Evolutionary conservation across 2,888 invertebrate genomes (phyloP).

Genomic region (Odontocerum albicorne): DNA sequence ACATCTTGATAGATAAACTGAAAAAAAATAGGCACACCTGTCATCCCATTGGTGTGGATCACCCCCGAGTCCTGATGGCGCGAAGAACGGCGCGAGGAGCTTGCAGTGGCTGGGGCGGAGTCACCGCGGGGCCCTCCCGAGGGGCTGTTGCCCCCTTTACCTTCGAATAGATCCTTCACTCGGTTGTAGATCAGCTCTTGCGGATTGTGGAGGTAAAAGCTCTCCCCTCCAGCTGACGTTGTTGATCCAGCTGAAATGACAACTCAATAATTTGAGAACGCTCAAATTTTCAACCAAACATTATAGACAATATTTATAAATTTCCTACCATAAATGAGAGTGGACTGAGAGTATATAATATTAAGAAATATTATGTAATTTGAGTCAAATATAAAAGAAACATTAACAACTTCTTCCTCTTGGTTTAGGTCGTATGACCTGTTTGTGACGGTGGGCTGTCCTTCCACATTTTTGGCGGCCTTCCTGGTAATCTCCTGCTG

Average conservation of each 20-base stretch:
- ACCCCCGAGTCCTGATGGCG: slow-evolving; percentile 44
- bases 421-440: too few species aligned
- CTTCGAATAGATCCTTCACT: slow-evolving; percentile 80
- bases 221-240: slow-evolving; percentile 62
- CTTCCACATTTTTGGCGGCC: too few species aligned
- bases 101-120: slow-evolving; percentile 8
- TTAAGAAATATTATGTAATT: too few species aligned
- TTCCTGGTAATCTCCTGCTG: too few species aligned
- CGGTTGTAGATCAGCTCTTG: slow-evolving; percentile 81
- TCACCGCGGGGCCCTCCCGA: slow-evolving; percentile 5
- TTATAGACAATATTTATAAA: too few species aligned
- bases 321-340: too few species aligned
- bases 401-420: too few species aligned
- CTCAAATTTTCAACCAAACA: too few species aligned
- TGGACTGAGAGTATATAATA: too few species aligned
- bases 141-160: slow-evolving; percentile 39
- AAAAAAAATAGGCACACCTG: slow-evolving; percentile 44
- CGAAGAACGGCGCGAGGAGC: slow-evolving; percentile 41
- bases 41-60: slow-evolving; percentile 49
- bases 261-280: too few species aligned
- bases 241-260: slow-evolving; percentile 26
- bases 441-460: too few species aligned
- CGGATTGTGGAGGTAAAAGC: slow-evolving; percentile 84
- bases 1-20: background rate
- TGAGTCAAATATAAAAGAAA: too few species aligned